Base-by-base conservation (phyloP, 2,888 invertebrate genomes). In the Vanessa cardui region DNA sequence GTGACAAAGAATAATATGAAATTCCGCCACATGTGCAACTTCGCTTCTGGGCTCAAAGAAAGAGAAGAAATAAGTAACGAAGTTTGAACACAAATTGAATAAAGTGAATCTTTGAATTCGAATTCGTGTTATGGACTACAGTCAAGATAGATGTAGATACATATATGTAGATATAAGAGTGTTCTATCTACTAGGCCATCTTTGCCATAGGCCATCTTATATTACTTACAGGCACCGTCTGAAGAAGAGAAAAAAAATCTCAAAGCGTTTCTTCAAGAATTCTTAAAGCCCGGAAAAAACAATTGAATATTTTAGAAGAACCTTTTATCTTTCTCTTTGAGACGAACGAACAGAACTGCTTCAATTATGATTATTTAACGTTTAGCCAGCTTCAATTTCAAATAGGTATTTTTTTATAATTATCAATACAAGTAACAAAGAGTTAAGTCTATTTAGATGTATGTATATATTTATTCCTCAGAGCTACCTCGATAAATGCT, bases 261-360 rank as follows among this genome's bases (percentile, higher is more conserved):
- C 50, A 50, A 50, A 26, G 16, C 21, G 12, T 50, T 50, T 50
- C 21, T 50, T 50, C 15, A 50, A 50, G 50, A 50, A 50, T 50
- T 21, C 21, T 50, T 50, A 50, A 50, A 50, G 50, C 50, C 50
- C 50, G 16, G 50, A 50, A 50, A n/a, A 49, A 49, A 50, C 21
- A 50, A 50, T 15, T 50, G 50, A 50, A 50, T 50, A 50, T 50
- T 21, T 50, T 50, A 50, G 6, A 21, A 20, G 21, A 21, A 21
- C 21, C 50, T 50, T 50, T 50, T 26, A 50, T 50, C 50, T 50
- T 50, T 50, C 50, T 9, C 50, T 50, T 50, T 50, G 50, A 21
- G 21, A 26, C 8, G 20, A 50, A 50, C 50, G 50, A 50, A 20
- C 5, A 50, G 21, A 50, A 50, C 12, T 50, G 12, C 20, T 50